Conservation (phyloP, 2,797 vertebrate genomes). For the Tragelaphus eurycerus region DNA sequence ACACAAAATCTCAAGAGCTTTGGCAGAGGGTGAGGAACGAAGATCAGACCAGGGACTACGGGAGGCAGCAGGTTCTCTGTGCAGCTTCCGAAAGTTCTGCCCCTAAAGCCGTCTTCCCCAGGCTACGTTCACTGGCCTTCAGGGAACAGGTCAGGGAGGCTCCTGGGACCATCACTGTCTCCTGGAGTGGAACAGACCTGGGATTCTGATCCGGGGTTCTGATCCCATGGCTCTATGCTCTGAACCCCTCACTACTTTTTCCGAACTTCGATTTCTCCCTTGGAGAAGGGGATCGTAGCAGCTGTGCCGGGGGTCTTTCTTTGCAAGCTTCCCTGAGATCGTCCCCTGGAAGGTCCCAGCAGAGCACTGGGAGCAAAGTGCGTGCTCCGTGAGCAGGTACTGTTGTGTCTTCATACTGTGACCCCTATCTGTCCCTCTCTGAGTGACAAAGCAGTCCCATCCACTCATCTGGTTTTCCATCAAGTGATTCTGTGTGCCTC, state of each 20-base stretch:
- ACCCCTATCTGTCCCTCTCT: not conserved
- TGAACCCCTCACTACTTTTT: not conserved
- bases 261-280: not conserved
- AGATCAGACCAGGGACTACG: not conserved
- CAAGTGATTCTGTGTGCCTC: not conserved
- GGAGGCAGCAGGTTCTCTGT: fast-evolving
- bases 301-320: fast-evolving
- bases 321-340: not conserved
- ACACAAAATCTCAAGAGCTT: fast-evolving
- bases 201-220: fast-evolving
- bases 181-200: not conserved
- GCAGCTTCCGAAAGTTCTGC: not conserved
- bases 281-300: fast-evolving
- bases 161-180: not conserved
- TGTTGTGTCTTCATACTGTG: fast-evolving
- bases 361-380: fast-evolving
- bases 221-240: not conserved
- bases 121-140: too few relatives aligned
- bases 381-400: fast-evolving
- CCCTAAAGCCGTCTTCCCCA: too few relatives aligned
- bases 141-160: not conserved
- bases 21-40: fast-evolving
- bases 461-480: too few relatives aligned
- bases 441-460: not conserved
- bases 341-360: fast-evolving